These are phyloP conservation scores for Teleopsis dalmanni DNA, from an alignment of 1,140 invertebrate genomes.

Conservation along the genomic window DNA sequence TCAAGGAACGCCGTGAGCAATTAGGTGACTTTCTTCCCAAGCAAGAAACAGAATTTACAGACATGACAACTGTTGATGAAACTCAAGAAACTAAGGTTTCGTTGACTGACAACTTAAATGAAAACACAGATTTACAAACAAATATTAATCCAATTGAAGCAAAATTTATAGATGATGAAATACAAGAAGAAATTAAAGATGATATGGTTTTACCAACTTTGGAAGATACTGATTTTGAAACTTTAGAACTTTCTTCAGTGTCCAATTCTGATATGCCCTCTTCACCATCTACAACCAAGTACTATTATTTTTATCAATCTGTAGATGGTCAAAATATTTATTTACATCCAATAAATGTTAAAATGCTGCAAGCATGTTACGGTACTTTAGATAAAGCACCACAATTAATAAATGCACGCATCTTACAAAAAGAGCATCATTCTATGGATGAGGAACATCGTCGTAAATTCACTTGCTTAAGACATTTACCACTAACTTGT, in stretches of 20 bases:
- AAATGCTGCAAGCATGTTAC: conserved; percentile 81
- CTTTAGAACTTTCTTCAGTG: too few species aligned
- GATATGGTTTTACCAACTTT: too few species aligned
- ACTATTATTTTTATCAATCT: conserved; percentile 84
- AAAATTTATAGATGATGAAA: not conserved
- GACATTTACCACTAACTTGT: conserved; percentile 83
- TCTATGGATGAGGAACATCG: conserved; percentile 76
- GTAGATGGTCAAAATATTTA: conserved; percentile 88
- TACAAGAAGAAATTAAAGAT: not conserved
- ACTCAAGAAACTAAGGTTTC: not conserved
- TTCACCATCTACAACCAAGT: too few species aligned
- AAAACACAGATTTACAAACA: too few species aligned
- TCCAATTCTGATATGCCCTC: too few species aligned
- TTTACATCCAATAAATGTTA: conserved; percentile 82
- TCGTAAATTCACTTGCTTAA: conserved; percentile 69
- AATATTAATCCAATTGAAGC: too few species aligned
- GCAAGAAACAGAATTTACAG: conserved; percentile 16
- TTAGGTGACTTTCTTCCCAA: conserved; percentile 13
- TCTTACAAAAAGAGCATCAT: conserved; percentile 77
- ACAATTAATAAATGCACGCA: conserved; percentile 58
- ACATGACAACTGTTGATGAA: conserved; percentile 10
- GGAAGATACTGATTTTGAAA: too few species aligned
- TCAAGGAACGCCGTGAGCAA: conserved; percentile 43
- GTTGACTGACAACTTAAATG: not conserved
- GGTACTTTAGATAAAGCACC: conserved; percentile 74